A percentile compares a stretch with the other conserved stretches of the same genome.
Evolutionary conservation across 2,888 invertebrate genomes (phyloP).

Genomic region (Euplagia quadripunctaria): DNA sequence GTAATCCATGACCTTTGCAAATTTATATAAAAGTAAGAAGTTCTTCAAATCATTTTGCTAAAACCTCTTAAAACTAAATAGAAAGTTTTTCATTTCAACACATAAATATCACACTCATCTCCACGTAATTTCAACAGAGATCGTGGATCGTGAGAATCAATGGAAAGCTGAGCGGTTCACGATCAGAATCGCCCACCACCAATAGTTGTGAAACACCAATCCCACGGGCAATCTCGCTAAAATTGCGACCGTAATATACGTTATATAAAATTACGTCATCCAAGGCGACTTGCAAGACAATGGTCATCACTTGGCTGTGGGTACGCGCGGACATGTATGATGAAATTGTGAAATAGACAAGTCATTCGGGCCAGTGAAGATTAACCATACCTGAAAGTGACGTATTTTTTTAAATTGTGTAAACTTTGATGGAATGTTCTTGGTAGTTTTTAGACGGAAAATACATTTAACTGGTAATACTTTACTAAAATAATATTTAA

Average conservation of each 20-base stretch:
- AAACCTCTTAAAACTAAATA: not conserved
- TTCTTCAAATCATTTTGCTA: not conserved
- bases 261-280: conserved; percentile 73
- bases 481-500: too few species aligned
- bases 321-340: conserved; percentile 51
- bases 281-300: conserved; percentile 55
- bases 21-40: not conserved
- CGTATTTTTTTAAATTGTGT: not conserved
- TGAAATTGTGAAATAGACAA: conserved; percentile 53
- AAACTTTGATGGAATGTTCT: too few species aligned
- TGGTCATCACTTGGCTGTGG: conserved; percentile 48
- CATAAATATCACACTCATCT: conserved; percentile 4
- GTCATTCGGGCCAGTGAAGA: conserved; percentile 49
- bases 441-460: too few species aligned
- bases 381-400: not conserved
- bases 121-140: conserved; percentile 34
- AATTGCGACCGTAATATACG: conserved; percentile 61
- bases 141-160: conserved; percentile 50
- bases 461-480: too few species aligned
- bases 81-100: not conserved
- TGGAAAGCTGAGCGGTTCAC: conserved; percentile 39
- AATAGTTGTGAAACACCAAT: conserved; percentile 69
- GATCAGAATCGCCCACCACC: conserved; percentile 51
- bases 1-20: not conserved
- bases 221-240: conserved; percentile 73